Conservation (phyloP, 2,797 vertebrate species). For the Tragopan temminckii region DNA sequence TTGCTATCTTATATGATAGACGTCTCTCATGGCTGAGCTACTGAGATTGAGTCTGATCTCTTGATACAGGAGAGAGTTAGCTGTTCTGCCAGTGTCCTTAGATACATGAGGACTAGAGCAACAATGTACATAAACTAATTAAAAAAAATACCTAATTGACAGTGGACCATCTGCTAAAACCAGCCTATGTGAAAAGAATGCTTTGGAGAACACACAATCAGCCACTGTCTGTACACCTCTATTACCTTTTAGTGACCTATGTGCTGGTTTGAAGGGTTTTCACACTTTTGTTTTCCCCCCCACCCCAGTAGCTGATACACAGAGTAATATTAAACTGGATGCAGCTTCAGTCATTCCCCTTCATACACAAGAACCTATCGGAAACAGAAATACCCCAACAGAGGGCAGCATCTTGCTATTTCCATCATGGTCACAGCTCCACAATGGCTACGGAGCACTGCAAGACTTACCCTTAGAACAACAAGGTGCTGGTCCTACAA, state of each 20-base stretch:
- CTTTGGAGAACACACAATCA: background rate
- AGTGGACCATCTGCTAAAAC: constrained; percentile 27
- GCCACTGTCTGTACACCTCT: background rate
- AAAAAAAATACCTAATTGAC: background rate
- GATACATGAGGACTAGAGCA: background rate
- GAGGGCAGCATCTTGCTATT: background rate
- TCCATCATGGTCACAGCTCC: background rate
- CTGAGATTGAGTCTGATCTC: background rate
- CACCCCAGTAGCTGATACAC: background rate
- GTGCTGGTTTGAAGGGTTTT: background rate
- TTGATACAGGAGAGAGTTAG: background rate
- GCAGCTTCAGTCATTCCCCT: background rate
- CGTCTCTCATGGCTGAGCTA: background rate
- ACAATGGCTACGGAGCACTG: background rate
- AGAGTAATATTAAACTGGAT: background rate
- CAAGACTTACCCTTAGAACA: background rate
- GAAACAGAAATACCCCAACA: background rate
- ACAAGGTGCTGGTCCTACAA: background rate
- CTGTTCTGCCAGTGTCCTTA: background rate
- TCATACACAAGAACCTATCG: background rate
- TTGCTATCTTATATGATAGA: background rate
- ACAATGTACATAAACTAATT: background rate
- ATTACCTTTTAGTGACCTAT: background rate
- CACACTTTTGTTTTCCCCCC: background rate
- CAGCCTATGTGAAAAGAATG: constrained; percentile 10